Evolutionary conservation across 2,888 invertebrate genomes (phyloP), one percentile per base, ranked within the genome.

Genomic region (Amiota mariae): DNA sequence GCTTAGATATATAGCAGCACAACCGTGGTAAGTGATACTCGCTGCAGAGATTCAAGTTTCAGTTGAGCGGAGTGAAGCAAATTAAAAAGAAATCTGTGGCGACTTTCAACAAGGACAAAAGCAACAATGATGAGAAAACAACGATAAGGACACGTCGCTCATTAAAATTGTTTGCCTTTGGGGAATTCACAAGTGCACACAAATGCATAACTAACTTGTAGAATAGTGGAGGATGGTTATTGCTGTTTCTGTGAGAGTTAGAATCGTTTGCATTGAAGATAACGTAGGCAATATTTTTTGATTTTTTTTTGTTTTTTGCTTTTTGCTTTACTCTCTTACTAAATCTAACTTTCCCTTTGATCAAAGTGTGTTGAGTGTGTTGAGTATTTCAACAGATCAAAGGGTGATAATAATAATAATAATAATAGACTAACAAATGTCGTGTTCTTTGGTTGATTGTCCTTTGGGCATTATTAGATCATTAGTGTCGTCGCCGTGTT

Each of bases 361-460:
- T 54, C 15, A 15, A n/a, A 6, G 12, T 36, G 36, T 36, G 36
- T 36, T 36, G 36, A 36, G 36, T 36, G 36, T 36, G 36, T 36
- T 36, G 36, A 36, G 36, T 36, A 6, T 59, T 11, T 59, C 11
- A 20, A 0, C 48, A 67, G 48, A 57, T 63, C 63, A 64, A 72
- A 54, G 63, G 15, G 63, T 75, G 77, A 76, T 82, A 80, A 81
- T 24, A 80, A 82, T 82, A 80, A 81, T 24, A 80, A 82, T 81
- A 76, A 36, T 36, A 36, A 84, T 76, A 82, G 76, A 76, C 73
- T 77, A 77, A 74, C 82, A 78, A 81, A 81, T 82, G 84, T 76
- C 79, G 77, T 84, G 79, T 51, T 56, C 46, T n/a, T 6, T 18
- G 56, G 15, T 15, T 64, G 64, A 15, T 10, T 24, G 47, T 47